Evolutionary conservation across 1,140 invertebrate genomes (phyloP).

Genomic region (Eriocheir sinensis): DNA sequence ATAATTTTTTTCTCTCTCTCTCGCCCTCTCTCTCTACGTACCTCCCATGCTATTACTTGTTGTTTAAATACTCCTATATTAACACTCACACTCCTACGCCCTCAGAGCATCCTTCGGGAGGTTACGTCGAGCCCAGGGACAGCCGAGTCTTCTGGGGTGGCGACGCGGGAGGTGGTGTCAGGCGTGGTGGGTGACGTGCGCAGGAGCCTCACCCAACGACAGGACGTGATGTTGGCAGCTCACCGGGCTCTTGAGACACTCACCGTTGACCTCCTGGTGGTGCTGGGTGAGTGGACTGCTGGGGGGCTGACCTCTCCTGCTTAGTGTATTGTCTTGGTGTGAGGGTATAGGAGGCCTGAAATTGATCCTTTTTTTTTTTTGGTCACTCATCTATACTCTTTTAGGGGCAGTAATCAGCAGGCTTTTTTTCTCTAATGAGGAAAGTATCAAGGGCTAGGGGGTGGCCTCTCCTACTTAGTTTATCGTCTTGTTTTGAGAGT

Average conservation of each 20-base stretch:
- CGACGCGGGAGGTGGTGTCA: not conserved
- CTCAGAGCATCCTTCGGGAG: slow-evolving; percentile 14
- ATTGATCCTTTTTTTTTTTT: not conserved
- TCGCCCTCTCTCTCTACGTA: too few relatives aligned
- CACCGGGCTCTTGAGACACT: slow-evolving; percentile 49
- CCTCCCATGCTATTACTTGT: too few relatives aligned
- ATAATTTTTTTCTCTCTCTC: too few relatives aligned
- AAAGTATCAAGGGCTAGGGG: too few relatives aligned
- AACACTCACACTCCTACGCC: too few relatives aligned
- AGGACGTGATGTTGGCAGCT: slow-evolving; percentile 56
- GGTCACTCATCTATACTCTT: not conserved
- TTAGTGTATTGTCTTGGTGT: not conserved
- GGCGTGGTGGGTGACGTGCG: not conserved
- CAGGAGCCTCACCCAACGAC: slow-evolving; percentile 5
- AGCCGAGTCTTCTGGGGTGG: not conserved
- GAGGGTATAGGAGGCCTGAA: not conserved
- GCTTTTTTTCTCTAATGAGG: too few relatives aligned
- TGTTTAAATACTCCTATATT: too few relatives aligned
- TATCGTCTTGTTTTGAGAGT: too few relatives aligned
- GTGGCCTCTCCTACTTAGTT: too few relatives aligned
- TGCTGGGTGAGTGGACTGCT: slow-evolving; percentile 36
- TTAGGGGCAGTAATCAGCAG: too few relatives aligned
- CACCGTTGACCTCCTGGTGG: slow-evolving; percentile 56
- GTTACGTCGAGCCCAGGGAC: not conserved
- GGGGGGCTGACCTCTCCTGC: not conserved